A percentile compares a stretch with the other conserved stretches of the same genome.
These are phyloP conservation scores for Drosophila gunungcola DNA, from an alignment of 1,140 invertebrate species.

Conservation along the genomic window DNA sequence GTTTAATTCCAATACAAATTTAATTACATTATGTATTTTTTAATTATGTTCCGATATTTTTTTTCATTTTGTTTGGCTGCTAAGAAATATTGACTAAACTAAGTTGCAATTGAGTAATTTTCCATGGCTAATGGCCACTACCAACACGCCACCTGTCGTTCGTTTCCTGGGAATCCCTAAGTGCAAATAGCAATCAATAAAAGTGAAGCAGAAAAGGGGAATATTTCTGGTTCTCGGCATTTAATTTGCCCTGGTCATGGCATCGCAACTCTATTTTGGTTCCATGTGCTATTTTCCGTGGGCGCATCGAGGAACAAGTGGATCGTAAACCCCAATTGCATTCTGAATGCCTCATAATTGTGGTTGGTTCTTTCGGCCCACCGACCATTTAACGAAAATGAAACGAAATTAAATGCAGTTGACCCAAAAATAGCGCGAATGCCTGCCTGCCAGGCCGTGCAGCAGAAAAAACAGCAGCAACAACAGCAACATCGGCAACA, in stretches of 20 bases:
- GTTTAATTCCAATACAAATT: no score
- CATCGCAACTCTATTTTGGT: constrained; percentile 27
- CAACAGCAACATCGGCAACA: constrained; percentile 8
- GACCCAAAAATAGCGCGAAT: constrained; percentile 71
- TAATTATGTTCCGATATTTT: no score
- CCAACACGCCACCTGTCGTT: constrained; percentile 32
- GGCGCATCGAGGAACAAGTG: constrained; percentile 1
- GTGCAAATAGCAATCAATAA: constrained; percentile 24
- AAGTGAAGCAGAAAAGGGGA: neutral
- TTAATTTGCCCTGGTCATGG: constrained; percentile 37
- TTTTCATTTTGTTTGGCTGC: neutral
- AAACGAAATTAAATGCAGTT: constrained; percentile 78
- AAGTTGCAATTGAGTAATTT: constrained; percentile 15
- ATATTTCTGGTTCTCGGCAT: neutral
- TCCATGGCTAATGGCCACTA: constrained; percentile 2
- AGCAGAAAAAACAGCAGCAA: constrained; percentile 3
- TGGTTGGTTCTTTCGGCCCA: constrained; percentile 34
- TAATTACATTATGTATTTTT: no score
- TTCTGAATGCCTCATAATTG: constrained; percentile 66
- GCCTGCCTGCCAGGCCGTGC: constrained; percentile 15
- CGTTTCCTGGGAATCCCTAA: neutral
- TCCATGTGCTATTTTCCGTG: constrained; percentile 35
- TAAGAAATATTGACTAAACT: neutral
- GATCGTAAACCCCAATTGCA: constrained; percentile 74
- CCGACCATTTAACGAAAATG: constrained; percentile 66